These are phyloP conservation scores for Antitype chi DNA, from an alignment of 2,888 invertebrate genomes.

Conservation along the genomic window DNA sequence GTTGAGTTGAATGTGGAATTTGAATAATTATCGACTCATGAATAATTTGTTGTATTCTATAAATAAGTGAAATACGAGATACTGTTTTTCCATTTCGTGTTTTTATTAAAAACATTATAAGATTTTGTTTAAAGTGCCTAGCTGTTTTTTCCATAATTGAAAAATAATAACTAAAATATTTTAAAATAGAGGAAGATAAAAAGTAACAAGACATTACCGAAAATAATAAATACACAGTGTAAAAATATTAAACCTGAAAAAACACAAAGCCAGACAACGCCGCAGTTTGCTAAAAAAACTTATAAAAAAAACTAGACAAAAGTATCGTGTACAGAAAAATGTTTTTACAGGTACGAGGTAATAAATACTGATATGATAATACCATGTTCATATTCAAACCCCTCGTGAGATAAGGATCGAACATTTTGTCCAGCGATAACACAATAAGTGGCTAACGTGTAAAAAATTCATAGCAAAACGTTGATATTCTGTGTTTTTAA, in stretches of 20 bases:
- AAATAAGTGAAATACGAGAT: not conserved
- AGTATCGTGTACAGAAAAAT: slow-evolving; percentile 33
- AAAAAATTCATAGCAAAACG: slow-evolving; percentile 67
- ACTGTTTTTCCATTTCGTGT: not conserved
- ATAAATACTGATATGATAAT: slow-evolving; percentile 67
- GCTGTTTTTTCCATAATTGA: not conserved
- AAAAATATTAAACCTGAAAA: not conserved
- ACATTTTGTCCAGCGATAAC: slow-evolving; percentile 69
- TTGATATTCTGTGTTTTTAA: slow-evolving; percentile 58
- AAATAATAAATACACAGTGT: not conserved
- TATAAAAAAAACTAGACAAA: not conserved
- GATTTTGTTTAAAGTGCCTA: not conserved
- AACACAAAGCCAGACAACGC: slow-evolving; percentile 24
- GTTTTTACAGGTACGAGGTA: slow-evolving; percentile 49
- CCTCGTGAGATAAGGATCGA: slow-evolving; percentile 69
- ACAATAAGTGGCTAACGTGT: slow-evolving; percentile 70
- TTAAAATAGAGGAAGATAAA: not conserved
- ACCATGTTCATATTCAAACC: slow-evolving; percentile 59
- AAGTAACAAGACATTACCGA: not conserved
- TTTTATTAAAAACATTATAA: not conserved
- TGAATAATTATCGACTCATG: not conserved
- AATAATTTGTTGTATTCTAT: not conserved
- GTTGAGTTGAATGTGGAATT: slow-evolving; percentile 3
- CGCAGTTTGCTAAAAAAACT: not conserved
- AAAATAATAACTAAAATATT: not conserved